phyloP scores from a whole-genome alignment of 2,113 vertebrate genomes.

The Paracanthobrama guichenoti region DNA sequence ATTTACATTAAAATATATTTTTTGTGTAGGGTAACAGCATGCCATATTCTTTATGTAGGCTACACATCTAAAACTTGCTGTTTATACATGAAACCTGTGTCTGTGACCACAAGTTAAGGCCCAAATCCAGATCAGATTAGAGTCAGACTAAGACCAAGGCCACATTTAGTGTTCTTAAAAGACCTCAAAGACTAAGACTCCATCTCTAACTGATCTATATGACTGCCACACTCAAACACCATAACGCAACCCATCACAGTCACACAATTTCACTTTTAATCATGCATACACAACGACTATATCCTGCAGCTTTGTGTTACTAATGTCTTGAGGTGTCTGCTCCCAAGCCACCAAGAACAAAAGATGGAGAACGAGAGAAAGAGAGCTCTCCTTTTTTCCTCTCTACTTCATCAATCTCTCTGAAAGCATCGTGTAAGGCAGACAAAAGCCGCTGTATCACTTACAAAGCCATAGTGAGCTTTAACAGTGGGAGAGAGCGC shows the following conservation, averaged over 20 bases:
- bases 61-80: not conserved
- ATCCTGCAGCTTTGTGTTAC: slow-evolving; percentile 34
- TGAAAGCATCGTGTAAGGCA: slow-evolving; percentile 60
- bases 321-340: slow-evolving; percentile 42
- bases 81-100: not conserved
- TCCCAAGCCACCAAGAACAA: slow-evolving; percentile 8
- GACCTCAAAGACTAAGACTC: not conserved
- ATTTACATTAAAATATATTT: not conserved
- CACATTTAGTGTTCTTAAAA: not conserved
- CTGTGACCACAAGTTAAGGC: not conserved
- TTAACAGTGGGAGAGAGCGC: slow-evolving; percentile 16
- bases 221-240: not conserved
- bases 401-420: slow-evolving; percentile 42
- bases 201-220: not conserved
- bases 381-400: slow-evolving; percentile 12
- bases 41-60: not conserved
- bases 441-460: slow-evolving; percentile 52
- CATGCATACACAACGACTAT: slow-evolving; percentile 6
- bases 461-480: slow-evolving; percentile 39
- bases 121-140: not conserved
- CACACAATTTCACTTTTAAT: not conserved
- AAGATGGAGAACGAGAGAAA: not conserved
- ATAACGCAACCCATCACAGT: not conserved
- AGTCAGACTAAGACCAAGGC: not conserved
- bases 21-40: not conserved